Conservation (phyloP, 2,113 vertebrate genomes). For the Panthera uncia region DNA sequence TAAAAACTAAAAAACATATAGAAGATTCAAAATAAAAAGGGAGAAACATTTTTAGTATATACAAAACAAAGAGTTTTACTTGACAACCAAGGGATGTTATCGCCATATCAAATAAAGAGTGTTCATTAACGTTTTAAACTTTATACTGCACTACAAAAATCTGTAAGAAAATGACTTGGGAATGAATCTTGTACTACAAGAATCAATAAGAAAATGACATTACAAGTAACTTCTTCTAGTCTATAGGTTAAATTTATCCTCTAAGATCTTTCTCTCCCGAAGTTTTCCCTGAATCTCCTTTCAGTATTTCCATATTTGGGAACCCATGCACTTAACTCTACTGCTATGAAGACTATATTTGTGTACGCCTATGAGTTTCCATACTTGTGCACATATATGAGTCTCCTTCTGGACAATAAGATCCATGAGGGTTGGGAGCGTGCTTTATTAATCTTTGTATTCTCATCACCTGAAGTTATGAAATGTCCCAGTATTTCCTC, state of each 20-base stretch:
- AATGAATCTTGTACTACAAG: not conserved
- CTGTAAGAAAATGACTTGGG: not conserved
- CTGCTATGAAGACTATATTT: not conserved
- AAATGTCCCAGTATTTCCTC: conserved; percentile 12
- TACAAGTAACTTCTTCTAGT: not conserved
- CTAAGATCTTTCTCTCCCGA: conserved; percentile 5
- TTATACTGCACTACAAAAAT: not conserved
- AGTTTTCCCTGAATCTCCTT: not conserved
- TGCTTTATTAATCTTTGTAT: conserved; percentile 5
- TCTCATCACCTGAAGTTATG: not conserved
- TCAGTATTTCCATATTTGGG: not conserved
- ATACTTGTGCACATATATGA: not conserved
- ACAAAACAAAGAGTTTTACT: conserved; percentile 22
- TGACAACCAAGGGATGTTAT: not conserved
- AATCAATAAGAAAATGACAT: not conserved
- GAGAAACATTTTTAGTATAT: conserved; percentile 4
- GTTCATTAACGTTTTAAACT: conserved; percentile 35
- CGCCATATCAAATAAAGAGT: not conserved
- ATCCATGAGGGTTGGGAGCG: not conserved
- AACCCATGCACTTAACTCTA: not conserved
- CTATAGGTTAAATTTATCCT: conserved; percentile 23
- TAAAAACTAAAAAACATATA: not conserved
- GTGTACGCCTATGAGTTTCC: not conserved
- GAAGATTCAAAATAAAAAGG: conserved; percentile 57
- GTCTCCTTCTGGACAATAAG: not conserved